Evolutionary conservation across 2,113 vertebrate species (phyloP).

Genomic region (Circaetus cinerascens): DNA sequence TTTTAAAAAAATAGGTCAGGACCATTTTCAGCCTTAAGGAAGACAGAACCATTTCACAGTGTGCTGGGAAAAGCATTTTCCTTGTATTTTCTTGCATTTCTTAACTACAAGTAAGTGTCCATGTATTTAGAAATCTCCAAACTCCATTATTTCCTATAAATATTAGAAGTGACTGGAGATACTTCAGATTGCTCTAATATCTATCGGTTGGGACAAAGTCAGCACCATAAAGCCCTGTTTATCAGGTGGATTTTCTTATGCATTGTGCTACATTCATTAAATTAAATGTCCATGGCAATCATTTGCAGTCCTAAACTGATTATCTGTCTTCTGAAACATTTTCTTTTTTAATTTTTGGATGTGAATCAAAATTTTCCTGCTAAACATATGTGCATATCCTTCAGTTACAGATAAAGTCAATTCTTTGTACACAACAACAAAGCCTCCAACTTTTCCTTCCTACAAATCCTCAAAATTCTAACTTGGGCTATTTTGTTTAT

Average conservation of each 20-base stretch:
- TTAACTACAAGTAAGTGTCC: neutral
- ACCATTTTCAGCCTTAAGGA: neutral
- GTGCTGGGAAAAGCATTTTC: neutral
- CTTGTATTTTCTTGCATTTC: neutral
- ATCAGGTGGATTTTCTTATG: neutral
- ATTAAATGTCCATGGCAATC: neutral
- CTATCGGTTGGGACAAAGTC: neutral
- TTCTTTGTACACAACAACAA: neutral
- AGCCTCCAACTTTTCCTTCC: neutral
- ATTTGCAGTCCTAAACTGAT: neutral
- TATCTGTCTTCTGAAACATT: neutral
- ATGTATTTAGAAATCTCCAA: neutral
- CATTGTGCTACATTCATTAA: neutral
- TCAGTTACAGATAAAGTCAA: neutral
- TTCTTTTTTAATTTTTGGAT: neutral
- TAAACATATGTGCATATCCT: neutral
- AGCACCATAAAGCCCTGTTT: neutral
- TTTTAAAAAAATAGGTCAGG: constrained; percentile 47
- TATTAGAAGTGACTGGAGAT: neutral
- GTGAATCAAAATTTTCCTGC: neutral
- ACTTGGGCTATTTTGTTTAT: neutral
- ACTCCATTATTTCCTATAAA: neutral
- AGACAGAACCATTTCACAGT: neutral
- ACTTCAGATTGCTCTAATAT: neutral
- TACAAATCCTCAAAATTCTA: neutral